Conservation (phyloP, 2,797 vertebrate genomes). For the Rachycentron canadum region DNA sequence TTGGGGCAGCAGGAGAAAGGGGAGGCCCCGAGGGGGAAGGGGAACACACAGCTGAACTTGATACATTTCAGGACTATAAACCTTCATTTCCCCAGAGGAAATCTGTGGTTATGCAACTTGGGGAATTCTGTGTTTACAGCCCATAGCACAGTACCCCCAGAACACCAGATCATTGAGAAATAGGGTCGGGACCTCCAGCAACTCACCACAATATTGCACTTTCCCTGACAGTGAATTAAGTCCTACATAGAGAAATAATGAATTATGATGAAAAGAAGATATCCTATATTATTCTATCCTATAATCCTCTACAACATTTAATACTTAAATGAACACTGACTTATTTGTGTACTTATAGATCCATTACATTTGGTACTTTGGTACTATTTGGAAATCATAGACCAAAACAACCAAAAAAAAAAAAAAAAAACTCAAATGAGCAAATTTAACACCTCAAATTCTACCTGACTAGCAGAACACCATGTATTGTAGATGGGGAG, state of each 20-base stretch:
- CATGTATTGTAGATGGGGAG: no score
- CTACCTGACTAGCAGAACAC: background rate
- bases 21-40: slow-evolving; percentile 39
- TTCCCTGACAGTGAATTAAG: slow-evolving; percentile 33
- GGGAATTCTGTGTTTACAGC: slow-evolving; percentile 75
- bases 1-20: slow-evolving; percentile 48
- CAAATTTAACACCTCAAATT: background rate
- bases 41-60: slow-evolving; percentile 68
- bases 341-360: no score
- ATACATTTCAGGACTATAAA: slow-evolving; percentile 76
- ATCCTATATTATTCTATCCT: no score
- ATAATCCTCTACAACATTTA: background rate
- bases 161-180: slow-evolving; percentile 52
- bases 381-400: slow-evolving; percentile 9
- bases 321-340: background rate
- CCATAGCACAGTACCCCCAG: slow-evolving; percentile 64
- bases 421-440: slow-evolving; percentile 19
- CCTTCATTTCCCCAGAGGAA: slow-evolving; percentile 69
- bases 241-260: slow-evolving; percentile 30
- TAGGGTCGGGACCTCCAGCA: slow-evolving; percentile 44
- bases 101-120: slow-evolving; percentile 72
- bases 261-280: slow-evolving; percentile 19
- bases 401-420: background rate
- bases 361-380: no score
- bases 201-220: slow-evolving; percentile 25